Evolutionary conservation across 92 coral and sea anemone species (phyloP).

Genomic region (Isaurus tuberculatus): DNA sequence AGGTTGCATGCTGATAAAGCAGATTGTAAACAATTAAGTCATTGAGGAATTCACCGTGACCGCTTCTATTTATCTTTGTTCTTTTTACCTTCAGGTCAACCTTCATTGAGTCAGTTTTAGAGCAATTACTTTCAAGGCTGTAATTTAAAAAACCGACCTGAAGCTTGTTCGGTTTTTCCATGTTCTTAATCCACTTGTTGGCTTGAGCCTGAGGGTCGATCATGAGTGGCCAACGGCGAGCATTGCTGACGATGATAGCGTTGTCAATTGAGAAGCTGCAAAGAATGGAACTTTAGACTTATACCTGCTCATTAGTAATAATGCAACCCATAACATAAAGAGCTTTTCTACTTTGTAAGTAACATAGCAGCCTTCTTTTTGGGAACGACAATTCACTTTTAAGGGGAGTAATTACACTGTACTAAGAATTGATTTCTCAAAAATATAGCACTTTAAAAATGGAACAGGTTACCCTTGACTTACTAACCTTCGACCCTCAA

Average conservation of each 20-base stretch:
- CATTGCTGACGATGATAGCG: slow-evolving; percentile 95
- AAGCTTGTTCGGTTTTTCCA: slow-evolving; percentile 96
- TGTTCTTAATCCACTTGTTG: slow-evolving; percentile 97
- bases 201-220: slow-evolving; percentile 99
- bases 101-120: no score
- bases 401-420: no score
- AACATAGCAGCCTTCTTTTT: not conserved
- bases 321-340: not conserved
- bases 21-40: no score
- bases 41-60: no score
- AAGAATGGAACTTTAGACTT: not conserved
- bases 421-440: no score
- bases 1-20: no score
- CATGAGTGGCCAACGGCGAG: slow-evolving; percentile 97
- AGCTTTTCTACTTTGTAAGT: not conserved
- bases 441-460: no score
- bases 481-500: no score
- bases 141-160: slow-evolving; percentile 56
- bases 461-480: no score
- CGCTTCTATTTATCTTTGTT: no score
- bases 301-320: not conserved
- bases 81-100: no score
- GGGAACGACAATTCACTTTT: not conserved
- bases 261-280: slow-evolving; percentile 94
- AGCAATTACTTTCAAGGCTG: not conserved